Conservation (phyloP, 2,113 vertebrate genomes). For the Tyto alba region DNA sequence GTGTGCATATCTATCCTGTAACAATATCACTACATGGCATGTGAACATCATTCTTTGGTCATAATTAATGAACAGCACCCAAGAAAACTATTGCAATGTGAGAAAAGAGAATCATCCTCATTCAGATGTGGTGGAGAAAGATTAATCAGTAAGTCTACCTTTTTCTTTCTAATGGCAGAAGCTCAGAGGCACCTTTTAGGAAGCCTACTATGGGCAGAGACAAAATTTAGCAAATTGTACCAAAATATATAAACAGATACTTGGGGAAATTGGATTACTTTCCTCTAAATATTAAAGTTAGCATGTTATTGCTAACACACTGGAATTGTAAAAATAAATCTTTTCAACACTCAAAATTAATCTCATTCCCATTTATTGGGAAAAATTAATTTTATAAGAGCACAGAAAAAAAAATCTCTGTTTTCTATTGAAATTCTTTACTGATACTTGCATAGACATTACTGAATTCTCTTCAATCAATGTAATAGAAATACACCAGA, state of each 20-base stretch:
- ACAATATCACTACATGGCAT: not conserved
- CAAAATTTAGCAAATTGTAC: not conserved
- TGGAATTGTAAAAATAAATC: not conserved
- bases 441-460: not conserved
- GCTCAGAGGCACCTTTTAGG: not conserved
- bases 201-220: not conserved
- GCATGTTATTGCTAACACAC: not conserved
- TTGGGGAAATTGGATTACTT: not conserved
- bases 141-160: not conserved
- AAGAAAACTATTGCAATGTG: not conserved
- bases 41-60: not conserved
- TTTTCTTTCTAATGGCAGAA: not conserved
- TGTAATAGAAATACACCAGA: not conserved
- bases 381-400: not conserved
- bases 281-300: not conserved
- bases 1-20: not conserved
- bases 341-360: not conserved
- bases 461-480: not conserved
- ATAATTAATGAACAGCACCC: not conserved
- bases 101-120: not conserved
- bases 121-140: not conserved
- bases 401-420: not conserved
- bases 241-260: not conserved
- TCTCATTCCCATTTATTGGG: not conserved
- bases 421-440: not conserved